These are phyloP conservation scores for Asarcornis scutulata DNA, from an alignment of 2,113 vertebrate species.

Conservation along the genomic window DNA sequence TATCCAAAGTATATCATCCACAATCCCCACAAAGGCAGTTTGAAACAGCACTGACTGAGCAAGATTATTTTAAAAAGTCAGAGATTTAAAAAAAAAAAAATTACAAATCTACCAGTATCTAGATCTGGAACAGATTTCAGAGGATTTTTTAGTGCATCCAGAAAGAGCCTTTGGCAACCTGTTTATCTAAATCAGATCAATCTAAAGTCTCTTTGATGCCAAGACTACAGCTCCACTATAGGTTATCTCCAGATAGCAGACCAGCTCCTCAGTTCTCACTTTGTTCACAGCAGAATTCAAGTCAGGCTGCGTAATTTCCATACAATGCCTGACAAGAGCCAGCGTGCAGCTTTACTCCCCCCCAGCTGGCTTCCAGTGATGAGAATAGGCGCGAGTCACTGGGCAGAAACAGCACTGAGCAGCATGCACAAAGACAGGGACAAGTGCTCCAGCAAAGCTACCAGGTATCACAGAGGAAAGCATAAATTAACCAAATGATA, in stretches of 20 bases:
- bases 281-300: not conserved
- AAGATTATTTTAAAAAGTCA: not conserved
- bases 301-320: not conserved
- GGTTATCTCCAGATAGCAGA: not conserved
- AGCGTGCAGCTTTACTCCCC: fast-evolving
- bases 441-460: not conserved
- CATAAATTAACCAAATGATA: not conserved
- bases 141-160: not conserved
- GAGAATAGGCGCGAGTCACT: fast-evolving
- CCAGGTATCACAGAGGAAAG: not conserved
- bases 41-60: not conserved
- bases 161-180: not conserved
- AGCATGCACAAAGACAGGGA: not conserved
- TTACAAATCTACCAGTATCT: not conserved
- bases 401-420: not conserved
- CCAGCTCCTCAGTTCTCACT: not conserved
- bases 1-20: not conserved
- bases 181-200: not conserved
- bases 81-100: not conserved
- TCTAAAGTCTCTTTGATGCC: not conserved
- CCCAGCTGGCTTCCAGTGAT: fast-evolving
- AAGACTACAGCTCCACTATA: not conserved
- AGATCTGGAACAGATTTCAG: not conserved
- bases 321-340: fast-evolving
- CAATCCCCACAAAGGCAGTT: not conserved